These are phyloP conservation scores for Eueides isabella DNA, from an alignment of 1,140 invertebrate species.

Conservation along the genomic window DNA sequence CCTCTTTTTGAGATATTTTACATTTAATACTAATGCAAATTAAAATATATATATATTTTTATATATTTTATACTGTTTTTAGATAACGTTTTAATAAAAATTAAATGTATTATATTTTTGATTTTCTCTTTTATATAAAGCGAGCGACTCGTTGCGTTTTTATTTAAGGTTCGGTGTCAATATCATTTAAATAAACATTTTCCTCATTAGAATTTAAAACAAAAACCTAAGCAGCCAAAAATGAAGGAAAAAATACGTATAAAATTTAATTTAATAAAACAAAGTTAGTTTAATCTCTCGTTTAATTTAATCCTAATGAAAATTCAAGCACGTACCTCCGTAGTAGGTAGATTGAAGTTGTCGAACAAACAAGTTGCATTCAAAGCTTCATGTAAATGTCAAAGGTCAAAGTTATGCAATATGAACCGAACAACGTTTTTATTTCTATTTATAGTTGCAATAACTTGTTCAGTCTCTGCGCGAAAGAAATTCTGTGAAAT, in stretches of 20 bases:
- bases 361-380: slow-evolving; percentile 7
- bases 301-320: not conserved
- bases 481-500: slow-evolving; percentile 13
- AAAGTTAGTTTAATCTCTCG: not conserved
- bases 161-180: too few species aligned
- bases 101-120: too few species aligned
- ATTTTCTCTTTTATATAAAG: too few species aligned
- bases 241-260: not conserved
- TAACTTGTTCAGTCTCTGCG: slow-evolving; percentile 6
- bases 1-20: too few species aligned
- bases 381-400: slow-evolving; percentile 13
- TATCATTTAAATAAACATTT: too few species aligned
- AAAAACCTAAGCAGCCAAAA: too few species aligned
- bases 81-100: too few species aligned
- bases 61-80: too few species aligned
- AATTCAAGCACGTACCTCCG: not conserved
- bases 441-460: slow-evolving; percentile 10
- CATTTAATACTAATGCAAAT: too few species aligned
- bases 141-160: too few species aligned
- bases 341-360: not conserved
- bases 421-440: slow-evolving; percentile 10
- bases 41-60: too few species aligned
- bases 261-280: not conserved
- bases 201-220: too few species aligned
- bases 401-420: slow-evolving; percentile 16